A percentile compares a stretch with the other conserved stretches of the same genome.
phyloP scores from a whole-genome alignment of 2,113 vertebrate genomes.

The Andinoacara biseriatus region DNA sequence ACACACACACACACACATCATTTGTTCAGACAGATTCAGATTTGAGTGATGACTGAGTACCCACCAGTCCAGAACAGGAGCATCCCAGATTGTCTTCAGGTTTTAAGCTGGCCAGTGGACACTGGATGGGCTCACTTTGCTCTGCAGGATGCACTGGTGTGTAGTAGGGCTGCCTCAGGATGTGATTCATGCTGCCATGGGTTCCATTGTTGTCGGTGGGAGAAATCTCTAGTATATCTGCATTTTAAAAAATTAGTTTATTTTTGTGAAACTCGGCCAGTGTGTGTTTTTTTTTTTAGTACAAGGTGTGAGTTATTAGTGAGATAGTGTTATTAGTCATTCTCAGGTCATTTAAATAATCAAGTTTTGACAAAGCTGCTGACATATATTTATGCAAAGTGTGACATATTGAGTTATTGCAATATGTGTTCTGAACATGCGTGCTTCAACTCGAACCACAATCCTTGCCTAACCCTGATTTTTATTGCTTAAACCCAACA shows the following conservation, averaged over 20 bases:
- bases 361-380: neutral
- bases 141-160: constrained; percentile 61
- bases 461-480: neutral
- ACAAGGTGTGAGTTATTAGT: neutral
- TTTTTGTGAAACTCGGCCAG: neutral
- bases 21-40: no score
- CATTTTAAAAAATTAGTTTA: fast-evolving
- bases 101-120: constrained; percentile 55
- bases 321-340: neutral
- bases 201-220: constrained; percentile 81
- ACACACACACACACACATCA: no score
- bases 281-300: neutral
- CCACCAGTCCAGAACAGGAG: constrained; percentile 68
- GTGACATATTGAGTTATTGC: neutral
- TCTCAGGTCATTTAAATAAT: neutral
- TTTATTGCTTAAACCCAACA: neutral
- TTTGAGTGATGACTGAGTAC: neutral
- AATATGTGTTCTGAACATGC: neutral
- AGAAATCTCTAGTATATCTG: constrained; percentile 78
- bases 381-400: neutral
- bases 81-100: constrained; percentile 70
- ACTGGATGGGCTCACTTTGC: constrained; percentile 48
- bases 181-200: constrained; percentile 83
- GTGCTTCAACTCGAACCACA: neutral
- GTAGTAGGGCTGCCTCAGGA: constrained; percentile 66